These are phyloP conservation scores for Stegastes partitus DNA, from an alignment of 2,113 vertebrate genomes.

Conservation along the genomic window DNA sequence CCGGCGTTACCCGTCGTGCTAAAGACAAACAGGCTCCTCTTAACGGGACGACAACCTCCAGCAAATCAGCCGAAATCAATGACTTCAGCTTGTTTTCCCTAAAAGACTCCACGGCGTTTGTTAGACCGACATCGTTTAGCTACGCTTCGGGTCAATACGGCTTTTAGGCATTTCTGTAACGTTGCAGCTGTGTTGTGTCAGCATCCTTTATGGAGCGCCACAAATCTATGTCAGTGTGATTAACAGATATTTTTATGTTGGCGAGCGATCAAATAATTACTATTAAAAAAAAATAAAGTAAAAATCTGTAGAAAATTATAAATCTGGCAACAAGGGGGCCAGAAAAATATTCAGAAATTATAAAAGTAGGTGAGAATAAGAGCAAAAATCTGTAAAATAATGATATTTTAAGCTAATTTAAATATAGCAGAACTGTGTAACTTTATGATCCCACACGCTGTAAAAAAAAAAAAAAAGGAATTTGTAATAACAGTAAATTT, in stretches of 20 bases:
- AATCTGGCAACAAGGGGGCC: too few relatives aligned
- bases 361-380: too few relatives aligned
- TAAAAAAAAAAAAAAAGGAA: too few relatives aligned
- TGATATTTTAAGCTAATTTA: too few relatives aligned
- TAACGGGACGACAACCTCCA: neutral
- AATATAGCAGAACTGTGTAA: too few relatives aligned
- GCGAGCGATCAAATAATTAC: too few relatives aligned
- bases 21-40: constrained; percentile 5
- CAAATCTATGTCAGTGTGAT: constrained; percentile 12
- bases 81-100: neutral
- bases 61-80: neutral
- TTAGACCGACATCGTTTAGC: neutral
- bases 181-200: neutral
- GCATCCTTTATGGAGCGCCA: neutral
- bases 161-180: constrained; percentile 14
- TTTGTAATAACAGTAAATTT: too few relatives aligned
- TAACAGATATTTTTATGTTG: neutral
- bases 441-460: too few relatives aligned
- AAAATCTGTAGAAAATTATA: too few relatives aligned
- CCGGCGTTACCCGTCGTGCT: constrained; percentile 14
- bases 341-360: too few relatives aligned
- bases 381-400: too few relatives aligned
- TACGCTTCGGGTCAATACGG: neutral
- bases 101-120: neutral
- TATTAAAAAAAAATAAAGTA: too few relatives aligned